These are phyloP conservation scores for Lutjanus erythropterus DNA, from an alignment of 2,113 vertebrate genomes.

Conservation along the genomic window DNA sequence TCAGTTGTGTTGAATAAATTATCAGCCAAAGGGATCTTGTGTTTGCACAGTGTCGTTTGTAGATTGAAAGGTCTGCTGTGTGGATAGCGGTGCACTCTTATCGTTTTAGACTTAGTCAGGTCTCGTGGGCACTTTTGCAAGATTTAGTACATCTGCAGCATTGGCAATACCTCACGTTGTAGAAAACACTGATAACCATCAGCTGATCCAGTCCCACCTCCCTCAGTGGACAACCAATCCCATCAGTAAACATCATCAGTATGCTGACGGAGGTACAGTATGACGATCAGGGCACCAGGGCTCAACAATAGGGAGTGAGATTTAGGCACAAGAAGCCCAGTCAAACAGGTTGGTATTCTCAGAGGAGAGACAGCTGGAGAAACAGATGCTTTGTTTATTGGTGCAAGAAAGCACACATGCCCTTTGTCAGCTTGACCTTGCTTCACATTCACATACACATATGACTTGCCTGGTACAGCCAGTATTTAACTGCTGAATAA, in stretches of 20 bases:
- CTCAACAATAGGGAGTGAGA: conserved; percentile 13
- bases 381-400: conserved; percentile 50
- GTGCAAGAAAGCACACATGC: conserved; percentile 26
- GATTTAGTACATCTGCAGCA: conserved; percentile 41
- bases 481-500: conserved; percentile 18
- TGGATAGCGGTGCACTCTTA: conserved; percentile 28
- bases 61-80: conserved; percentile 49
- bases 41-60: conserved; percentile 51
- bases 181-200: conserved; percentile 60
- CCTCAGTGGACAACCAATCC: conserved; percentile 29
- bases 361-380: conserved; percentile 34
- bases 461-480: neutral
- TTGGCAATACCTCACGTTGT: conserved; percentile 9
- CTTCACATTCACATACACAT: conserved; percentile 31
- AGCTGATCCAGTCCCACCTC: conserved; percentile 48
- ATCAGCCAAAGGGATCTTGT: conserved; percentile 59
- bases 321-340: conserved; percentile 17
- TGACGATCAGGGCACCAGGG: conserved; percentile 22
- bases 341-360: conserved; percentile 47
- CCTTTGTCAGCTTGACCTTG: conserved; percentile 52
- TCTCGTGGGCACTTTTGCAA: conserved; percentile 42
- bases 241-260: conserved; percentile 56
- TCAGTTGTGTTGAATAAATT: conserved; percentile 75
- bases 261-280: conserved; percentile 35
- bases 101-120: conserved; percentile 50